Conservation (phyloP, 2,113 vertebrate species). For the Istiophorus platypterus region DNA sequence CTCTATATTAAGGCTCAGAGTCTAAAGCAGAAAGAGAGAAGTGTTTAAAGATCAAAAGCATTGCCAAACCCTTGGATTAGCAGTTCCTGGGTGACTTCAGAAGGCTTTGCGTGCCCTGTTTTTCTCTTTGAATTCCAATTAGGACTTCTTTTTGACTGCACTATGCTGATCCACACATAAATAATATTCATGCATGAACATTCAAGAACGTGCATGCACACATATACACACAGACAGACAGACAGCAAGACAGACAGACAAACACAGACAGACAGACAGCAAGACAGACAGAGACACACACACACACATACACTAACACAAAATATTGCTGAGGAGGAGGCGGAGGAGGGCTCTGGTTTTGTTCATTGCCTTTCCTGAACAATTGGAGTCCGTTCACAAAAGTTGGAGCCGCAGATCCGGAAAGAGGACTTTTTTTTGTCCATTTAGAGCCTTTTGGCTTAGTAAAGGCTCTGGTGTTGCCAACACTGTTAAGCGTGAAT, state of each 20-base stretch:
- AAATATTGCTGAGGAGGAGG: not conserved
- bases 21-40: conserved; percentile 38
- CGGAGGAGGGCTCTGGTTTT: conserved; percentile 16
- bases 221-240: too few species aligned
- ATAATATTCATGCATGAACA: conserved; percentile 42
- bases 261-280: too few species aligned
- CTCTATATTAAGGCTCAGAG: conserved; percentile 22
- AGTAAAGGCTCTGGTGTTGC: conserved; percentile 44
- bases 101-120: conserved; percentile 41
- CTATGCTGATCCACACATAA: conserved; percentile 22
- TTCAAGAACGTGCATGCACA: not conserved
- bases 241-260: too few species aligned
- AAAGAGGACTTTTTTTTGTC: conserved; percentile 44
- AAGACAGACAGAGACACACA: too few species aligned
- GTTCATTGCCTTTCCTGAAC: conserved; percentile 55
- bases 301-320: conserved; percentile 1
- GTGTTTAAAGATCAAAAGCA: conserved; percentile 31
- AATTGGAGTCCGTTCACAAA: conserved; percentile 21
- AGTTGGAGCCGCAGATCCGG: conserved; percentile 22
- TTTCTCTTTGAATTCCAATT: conserved; percentile 62
- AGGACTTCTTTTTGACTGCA: conserved; percentile 44
- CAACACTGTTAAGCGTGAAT: conserved; percentile 50
- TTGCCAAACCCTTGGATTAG: conserved; percentile 65
- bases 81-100: conserved; percentile 55
- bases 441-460: conserved; percentile 39